Evolutionary conservation across 2,797 vertebrate species (phyloP).

Genomic region (Oceanodroma leucorhoa): DNA sequence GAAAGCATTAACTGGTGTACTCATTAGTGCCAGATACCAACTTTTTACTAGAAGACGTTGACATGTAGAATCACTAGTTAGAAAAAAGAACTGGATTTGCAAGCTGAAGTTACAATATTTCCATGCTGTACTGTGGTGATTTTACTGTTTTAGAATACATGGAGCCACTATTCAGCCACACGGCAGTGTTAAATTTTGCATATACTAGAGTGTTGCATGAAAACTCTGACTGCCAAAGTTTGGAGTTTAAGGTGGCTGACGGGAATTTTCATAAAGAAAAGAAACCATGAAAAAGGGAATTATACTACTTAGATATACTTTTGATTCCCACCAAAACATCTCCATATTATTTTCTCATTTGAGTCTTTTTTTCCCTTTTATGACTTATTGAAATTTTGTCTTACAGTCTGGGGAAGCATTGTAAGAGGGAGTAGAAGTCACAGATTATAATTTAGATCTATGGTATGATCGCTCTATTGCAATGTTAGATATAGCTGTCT

Average conservation of each 20-base stretch:
- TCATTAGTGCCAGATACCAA: not conserved
- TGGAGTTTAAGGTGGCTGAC: not conserved
- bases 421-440: not conserved
- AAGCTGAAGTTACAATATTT: not conserved
- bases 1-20: not conserved
- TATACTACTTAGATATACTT: not conserved
- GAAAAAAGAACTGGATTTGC: not conserved
- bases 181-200: not conserved
- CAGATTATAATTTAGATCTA: constrained; percentile 7
- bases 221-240: not conserved
- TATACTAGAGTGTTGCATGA: not conserved
- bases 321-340: not conserved
- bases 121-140: not conserved
- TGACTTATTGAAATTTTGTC: not conserved
- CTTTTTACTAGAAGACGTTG: not conserved
- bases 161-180: not conserved
- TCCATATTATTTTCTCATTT: not conserved
- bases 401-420: not conserved
- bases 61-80: not conserved
- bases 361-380: not conserved
- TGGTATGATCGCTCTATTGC: not conserved
- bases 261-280: not conserved
- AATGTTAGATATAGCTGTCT: not conserved
- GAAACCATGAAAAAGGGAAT: not conserved
- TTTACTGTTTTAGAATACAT: not conserved